Base-by-base conservation (phyloP, 2,888 invertebrate genomes). In the Cyrtodaria siliqua region DNA sequence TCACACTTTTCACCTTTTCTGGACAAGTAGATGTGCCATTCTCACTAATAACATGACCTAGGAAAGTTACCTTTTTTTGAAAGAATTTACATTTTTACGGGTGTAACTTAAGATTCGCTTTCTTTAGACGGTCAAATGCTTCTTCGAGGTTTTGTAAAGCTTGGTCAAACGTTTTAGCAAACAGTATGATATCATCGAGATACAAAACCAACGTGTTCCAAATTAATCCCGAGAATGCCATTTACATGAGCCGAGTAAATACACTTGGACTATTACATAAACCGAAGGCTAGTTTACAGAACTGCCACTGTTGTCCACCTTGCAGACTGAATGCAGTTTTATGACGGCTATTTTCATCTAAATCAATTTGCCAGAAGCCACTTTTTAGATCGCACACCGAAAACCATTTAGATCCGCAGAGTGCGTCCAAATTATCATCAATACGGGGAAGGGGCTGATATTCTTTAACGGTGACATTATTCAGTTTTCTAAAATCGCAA, bases 51-150 rank as follows among this genome's bases (percentile, higher is more conserved):
- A 44, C 20, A 44, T 44, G 44, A 9, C 44, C 44, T 18, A 44
- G 16, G 20, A 44, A 44, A 16, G 4, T 59, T 14, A 71, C 63
- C 44, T 53, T 27, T 49, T 59, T 77, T n/a, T 44, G 67, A 56
- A n/a, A 77, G 72, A n/a, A 66, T 67, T 16, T n/a, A n/a, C n/a
- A n/a, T n/a, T n/a, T n/a, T n/a, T 77, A 67, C 4, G 77, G 59
- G 24, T 56, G 64, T 0, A 77, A 49, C 29, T 77, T 77, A n/a
- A 72, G 52, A 23, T 77, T 44, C 16, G 44, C 44, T 44, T 44
- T 4, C n/a, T 20, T 44, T 16, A 44, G 4, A 9, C 44, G 4
- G 20, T 9, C n/a, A 16, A 44, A 44, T 9, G 44, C 20, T 16
- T 44, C 44, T 16, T 44, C 44, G 3, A 44, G 16, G 20, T 44